A percentile compares a stretch with the other conserved stretches of the same genome.
Conservation (phyloP, 2,113 vertebrate genomes). For the Vombatus ursinus region DNA sequence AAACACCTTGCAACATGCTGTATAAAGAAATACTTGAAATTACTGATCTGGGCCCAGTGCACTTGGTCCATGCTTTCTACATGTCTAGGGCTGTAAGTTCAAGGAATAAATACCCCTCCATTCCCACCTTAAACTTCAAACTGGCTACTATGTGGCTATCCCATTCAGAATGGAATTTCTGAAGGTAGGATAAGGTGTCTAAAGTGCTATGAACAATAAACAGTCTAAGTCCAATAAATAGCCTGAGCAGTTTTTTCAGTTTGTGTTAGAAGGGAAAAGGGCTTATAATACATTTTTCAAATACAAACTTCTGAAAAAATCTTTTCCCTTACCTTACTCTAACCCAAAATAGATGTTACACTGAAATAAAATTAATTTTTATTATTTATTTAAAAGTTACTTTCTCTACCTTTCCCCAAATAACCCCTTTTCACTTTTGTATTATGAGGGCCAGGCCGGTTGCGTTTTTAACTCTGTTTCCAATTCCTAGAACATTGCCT, state of each 20-base stretch:
- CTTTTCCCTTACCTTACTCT: slow-evolving; percentile 34
- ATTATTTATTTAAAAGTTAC: background rate
- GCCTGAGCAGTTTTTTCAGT: background rate
- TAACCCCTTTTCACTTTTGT: background rate
- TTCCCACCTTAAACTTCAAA: background rate
- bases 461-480: background rate
- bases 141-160: background rate
- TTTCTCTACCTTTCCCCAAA: background rate
- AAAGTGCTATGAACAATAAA: background rate
- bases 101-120: background rate
- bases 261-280: background rate
- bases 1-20: background rate
- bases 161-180: slow-evolving; percentile 14
- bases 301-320: slow-evolving; percentile 25
- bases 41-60: background rate
- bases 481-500: background rate
- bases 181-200: slow-evolving; percentile 36
- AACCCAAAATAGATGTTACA: background rate
- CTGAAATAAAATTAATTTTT: background rate
- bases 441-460: background rate
- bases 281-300: slow-evolving; percentile 14
- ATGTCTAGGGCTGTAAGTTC: background rate
- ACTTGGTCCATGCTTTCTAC: background rate
- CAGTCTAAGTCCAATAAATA: slow-evolving; percentile 1
- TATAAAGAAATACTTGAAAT: background rate